Base-by-base conservation (phyloP, 64 coral and sea anemone genomes). In the Actinia equina region DNA sequence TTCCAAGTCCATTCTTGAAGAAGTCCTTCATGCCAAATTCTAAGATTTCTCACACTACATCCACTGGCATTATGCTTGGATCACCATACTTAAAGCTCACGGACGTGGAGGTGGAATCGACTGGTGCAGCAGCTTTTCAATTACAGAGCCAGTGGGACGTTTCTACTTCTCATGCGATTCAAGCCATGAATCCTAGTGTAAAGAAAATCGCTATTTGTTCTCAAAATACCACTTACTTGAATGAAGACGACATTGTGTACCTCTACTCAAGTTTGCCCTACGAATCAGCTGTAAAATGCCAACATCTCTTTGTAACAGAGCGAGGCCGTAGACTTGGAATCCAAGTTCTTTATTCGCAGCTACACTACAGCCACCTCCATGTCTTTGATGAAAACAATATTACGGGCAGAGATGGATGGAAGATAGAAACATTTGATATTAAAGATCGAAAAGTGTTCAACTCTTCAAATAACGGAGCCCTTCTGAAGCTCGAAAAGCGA, bases 1-100 rank as follows among this genome's bases (percentile, higher is more conserved):
- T 92, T 83, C 70, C 79, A 22, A 86, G 74, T 17, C 61, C 84
- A 8, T 86, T 89, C 25, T 65, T 59, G 6, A 19, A 61, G 15
- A 71, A 44, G 52, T 92, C 89, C 2, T 46, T 92, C n/a, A 92
- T 89, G 23, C 89, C 89, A 20, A 61, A 89, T 79, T 95, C 94
- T 10, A 52, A 43, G 16, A 83, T 95, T 71, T 82, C 83, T n/a
- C 85, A 89, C 76, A 89, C 83, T 49, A 87, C 83, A 22, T 92
- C 61, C 4, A 77, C 86, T 25, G 94, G 87, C 5, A 17, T 95
- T 18, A 30, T 23, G 5, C 71, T 86, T 15, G 18, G 80, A 25
- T 92, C 94, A 37, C 89, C 89, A 3, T 92, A 74, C 14, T 64
- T 95, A 4, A 49, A 43, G 43, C 25, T 95, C 5, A 86, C 86